Evolutionary conservation across 1,140 invertebrate genomes (phyloP).

Genomic region (Lethocerus indicus): DNA sequence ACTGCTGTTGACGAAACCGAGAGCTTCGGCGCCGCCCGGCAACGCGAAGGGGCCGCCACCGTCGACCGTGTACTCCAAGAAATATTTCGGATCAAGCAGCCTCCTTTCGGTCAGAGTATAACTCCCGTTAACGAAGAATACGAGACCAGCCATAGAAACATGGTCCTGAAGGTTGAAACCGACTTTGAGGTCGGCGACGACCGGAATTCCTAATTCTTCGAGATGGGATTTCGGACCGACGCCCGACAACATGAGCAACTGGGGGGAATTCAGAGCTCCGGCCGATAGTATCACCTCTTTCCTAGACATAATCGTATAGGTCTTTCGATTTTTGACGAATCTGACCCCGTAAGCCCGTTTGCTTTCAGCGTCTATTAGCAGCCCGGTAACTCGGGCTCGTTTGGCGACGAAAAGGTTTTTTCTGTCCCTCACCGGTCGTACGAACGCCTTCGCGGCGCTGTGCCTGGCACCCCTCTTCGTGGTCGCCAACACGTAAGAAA

Average conservation of each 20-base stretch:
- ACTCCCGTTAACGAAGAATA: slow-evolving; percentile 30
- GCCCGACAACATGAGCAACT: slow-evolving; percentile 55
- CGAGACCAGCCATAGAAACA: slow-evolving; percentile 38
- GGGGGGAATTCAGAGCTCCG: slow-evolving; percentile 47
- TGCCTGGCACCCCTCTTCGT: slow-evolving; percentile 41
- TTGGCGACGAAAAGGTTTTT: slow-evolving; percentile 52
- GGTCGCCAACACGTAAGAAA: slow-evolving; percentile 40
- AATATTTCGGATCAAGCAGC: slow-evolving; percentile 43
- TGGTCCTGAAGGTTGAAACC: slow-evolving; percentile 38
- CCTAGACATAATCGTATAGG: slow-evolving; percentile 26
- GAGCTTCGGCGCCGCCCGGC: slow-evolving; percentile 27
- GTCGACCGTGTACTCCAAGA: slow-evolving; percentile 25
- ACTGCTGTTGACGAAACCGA: slow-evolving; percentile 26
- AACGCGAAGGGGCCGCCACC: slow-evolving; percentile 23
- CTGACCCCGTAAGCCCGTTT: slow-evolving; percentile 46
- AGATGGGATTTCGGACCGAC: slow-evolving; percentile 52
- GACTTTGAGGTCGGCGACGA: slow-evolving; percentile 37
- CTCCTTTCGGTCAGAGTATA: slow-evolving; percentile 35
- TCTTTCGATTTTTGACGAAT: slow-evolving; percentile 34
- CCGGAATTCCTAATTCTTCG: slow-evolving; percentile 40
- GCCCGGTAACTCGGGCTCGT: slow-evolving; percentile 41
- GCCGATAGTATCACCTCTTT: slow-evolving; percentile 51
- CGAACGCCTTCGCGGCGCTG: slow-evolving; percentile 41
- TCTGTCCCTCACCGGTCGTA: slow-evolving; percentile 33
- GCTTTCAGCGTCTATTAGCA: slow-evolving; percentile 38